These are phyloP conservation scores for Myodes glareolus DNA, from an alignment of 2,113 vertebrate species.

Conservation along the genomic window DNA sequence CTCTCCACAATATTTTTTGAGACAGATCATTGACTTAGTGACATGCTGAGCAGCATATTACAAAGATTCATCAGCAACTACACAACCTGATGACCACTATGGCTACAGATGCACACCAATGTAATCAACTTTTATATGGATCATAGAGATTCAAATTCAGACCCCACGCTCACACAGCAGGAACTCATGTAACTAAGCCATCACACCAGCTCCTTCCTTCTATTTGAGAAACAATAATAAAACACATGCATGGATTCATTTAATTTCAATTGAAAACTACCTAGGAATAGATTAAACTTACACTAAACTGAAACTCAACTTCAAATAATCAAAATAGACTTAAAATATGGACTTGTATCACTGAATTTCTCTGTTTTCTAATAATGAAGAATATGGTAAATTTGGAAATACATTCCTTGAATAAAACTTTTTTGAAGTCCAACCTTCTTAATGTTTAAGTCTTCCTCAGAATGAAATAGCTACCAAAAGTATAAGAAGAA, in stretches of 20 bases:
- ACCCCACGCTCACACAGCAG: neutral
- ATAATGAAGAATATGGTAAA: neutral
- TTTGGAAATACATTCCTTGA: neutral
- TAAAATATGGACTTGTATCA: neutral
- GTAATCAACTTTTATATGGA: neutral
- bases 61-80: neutral
- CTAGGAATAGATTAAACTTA: neutral
- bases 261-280: neutral
- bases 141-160: no score
- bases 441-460: neutral
- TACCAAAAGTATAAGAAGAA: neutral
- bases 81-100: neutral
- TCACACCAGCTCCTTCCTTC: neutral
- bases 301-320: neutral
- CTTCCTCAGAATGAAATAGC: neutral
- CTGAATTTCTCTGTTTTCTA: neutral
- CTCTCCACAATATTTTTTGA: neutral
- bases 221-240: neutral
- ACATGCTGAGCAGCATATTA: neutral
- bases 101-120: neutral
- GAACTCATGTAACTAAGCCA: no score
- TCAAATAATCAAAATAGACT: neutral
- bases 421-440: neutral
- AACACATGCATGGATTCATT: neutral
- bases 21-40: neutral